Percentiles rank a stretch among this genome's conserved stretches.
These are phyloP conservation scores for Danio albolineatus DNA, from an alignment of 2,797 vertebrate genomes.

Conservation along the genomic window DNA sequence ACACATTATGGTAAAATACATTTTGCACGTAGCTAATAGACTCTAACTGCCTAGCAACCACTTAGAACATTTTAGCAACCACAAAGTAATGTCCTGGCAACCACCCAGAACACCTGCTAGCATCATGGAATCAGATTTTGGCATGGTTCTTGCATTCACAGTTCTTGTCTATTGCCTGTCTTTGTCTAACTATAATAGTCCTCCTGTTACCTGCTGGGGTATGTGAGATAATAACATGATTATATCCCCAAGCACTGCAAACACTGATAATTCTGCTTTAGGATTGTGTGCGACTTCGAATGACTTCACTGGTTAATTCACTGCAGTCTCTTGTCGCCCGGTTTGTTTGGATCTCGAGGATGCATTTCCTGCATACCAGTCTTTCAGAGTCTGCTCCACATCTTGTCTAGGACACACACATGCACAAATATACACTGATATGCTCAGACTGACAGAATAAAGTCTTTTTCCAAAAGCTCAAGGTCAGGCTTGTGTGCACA, in stretches of 20 bases:
- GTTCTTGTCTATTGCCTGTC: background rate
- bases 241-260: background rate
- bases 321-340: background rate
- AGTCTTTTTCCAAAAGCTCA: background rate
- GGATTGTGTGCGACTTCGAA: background rate
- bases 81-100: background rate
- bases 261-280: background rate
- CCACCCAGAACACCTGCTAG: background rate
- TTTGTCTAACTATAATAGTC: background rate
- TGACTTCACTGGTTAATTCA: background rate
- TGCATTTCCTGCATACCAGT: slow-evolving; percentile 31
- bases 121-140: background rate
- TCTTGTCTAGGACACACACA: background rate
- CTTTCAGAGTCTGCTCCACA: background rate
- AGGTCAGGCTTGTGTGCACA: background rate
- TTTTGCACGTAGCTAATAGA: too few relatives aligned
- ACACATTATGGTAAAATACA: too few relatives aligned
- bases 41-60: background rate
- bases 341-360: background rate
- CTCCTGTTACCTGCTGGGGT: slow-evolving; percentile 19
- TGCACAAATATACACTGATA: background rate
- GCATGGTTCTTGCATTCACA: background rate
- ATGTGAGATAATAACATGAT: background rate
- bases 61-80: background rate
- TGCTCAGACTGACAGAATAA: background rate